Percentiles rank a stretch among this genome's conserved stretches.
phyloP scores from a whole-genome alignment of 35 echinoderm and acorn worm species.

The Ophioderma brevispina region DNA sequence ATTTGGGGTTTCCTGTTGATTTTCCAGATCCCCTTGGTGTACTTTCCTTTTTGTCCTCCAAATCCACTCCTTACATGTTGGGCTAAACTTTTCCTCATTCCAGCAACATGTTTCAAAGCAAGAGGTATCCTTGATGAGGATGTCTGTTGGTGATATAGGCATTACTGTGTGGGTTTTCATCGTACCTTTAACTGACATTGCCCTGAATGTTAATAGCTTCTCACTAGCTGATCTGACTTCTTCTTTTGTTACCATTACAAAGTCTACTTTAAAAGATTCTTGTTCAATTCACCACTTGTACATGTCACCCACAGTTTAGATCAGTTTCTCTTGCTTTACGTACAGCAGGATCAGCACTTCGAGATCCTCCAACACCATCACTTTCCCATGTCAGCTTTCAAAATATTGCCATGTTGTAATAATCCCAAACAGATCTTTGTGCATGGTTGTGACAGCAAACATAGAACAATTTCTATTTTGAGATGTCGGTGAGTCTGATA shows the following conservation, averaged over 20 bases:
- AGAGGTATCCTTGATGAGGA: not conserved
- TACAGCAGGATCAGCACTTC: not conserved
- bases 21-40: not conserved
- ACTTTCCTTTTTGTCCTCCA: too few species aligned
- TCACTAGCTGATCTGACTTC: not conserved
- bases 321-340: not conserved
- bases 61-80: not conserved
- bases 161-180: not conserved
- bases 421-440: not conserved
- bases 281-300: not conserved
- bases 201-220: too few species aligned
- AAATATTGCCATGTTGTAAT: not conserved
- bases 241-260: not conserved
- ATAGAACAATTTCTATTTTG: not conserved
- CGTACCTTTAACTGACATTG: not conserved
- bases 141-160: not conserved
- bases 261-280: not conserved
- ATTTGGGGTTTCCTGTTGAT: not conserved
- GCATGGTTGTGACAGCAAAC: not conserved
- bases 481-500: not conserved
- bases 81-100: not conserved
- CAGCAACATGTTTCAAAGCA: not conserved
- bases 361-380: not conserved
- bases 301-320: not conserved
- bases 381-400: not conserved